A percentile compares a stretch with the other conserved stretches of the same genome.
Evolutionary conservation across 2,888 invertebrate species (phyloP).

Genomic region (Thyatira batis): DNA sequence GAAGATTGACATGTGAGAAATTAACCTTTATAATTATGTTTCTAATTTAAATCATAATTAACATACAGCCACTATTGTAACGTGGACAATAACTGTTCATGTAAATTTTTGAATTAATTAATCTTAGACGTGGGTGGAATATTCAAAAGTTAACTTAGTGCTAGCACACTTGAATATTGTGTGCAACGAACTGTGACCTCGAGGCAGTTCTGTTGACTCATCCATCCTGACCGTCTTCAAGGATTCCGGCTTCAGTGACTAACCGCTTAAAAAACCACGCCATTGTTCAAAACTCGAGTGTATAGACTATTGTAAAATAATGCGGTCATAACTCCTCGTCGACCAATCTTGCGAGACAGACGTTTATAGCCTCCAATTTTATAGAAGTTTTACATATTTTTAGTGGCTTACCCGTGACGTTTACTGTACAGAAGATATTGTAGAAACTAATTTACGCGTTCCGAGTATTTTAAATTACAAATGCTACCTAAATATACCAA

Average conservation of each 20-base stretch:
- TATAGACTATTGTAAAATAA: slow-evolving; percentile 37
- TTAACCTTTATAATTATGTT: neutral
- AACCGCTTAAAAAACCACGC: slow-evolving; percentile 54
- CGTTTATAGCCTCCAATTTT: slow-evolving; percentile 31
- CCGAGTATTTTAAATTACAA: neutral
- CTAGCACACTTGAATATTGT: slow-evolving; percentile 41
- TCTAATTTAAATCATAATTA: slow-evolving; percentile 19
- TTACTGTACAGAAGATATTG: slow-evolving; percentile 17
- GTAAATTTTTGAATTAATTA: slow-evolving; percentile 33
- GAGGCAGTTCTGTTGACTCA: slow-evolving; percentile 67
- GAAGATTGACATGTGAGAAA: neutral
- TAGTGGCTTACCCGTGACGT: slow-evolving; percentile 12
- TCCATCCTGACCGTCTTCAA: slow-evolving; percentile 62
- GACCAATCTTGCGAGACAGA: slow-evolving; percentile 20
- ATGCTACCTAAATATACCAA: neutral
- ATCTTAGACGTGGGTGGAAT: slow-evolving; percentile 29
- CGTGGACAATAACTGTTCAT: slow-evolving; percentile 9
- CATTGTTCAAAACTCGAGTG: slow-evolving; percentile 52
- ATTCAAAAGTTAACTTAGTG: slow-evolving; percentile 30
- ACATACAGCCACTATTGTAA: slow-evolving; percentile 32
- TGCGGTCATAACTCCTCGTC: slow-evolving; percentile 34
- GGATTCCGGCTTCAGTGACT: slow-evolving; percentile 66
- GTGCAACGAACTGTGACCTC: slow-evolving; percentile 62
- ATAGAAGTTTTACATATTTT: slow-evolving; percentile 21
- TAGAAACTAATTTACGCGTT: neutral